These are phyloP conservation scores for Chrysemys picta DNA, from an alignment of 2,113 vertebrate genomes.

Conservation along the genomic window DNA sequence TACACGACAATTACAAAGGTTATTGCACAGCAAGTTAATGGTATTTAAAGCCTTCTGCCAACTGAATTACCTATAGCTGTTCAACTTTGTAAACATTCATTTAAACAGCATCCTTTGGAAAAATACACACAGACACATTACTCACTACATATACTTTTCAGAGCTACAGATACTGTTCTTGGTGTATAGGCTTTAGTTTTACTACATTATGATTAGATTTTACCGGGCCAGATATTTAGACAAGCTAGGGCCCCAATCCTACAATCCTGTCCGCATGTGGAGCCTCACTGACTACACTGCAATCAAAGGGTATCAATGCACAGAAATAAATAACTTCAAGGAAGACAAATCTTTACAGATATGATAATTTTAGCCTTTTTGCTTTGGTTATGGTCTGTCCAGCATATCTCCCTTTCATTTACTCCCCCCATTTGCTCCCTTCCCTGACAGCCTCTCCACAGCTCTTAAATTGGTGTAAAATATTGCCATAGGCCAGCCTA, in stretches of 20 bases:
- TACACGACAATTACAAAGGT: not conserved
- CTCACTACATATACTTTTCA: constrained; percentile 25
- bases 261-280: not conserved
- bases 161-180: constrained; percentile 42
- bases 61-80: not conserved
- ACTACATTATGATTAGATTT: not conserved
- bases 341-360: not conserved
- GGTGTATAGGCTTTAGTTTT: constrained; percentile 19
- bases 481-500: not conserved
- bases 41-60: constrained; percentile 38
- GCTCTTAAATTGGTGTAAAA: not conserved
- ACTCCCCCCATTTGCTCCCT: not conserved
- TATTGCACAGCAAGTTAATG: constrained; percentile 35
- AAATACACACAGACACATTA: not conserved
- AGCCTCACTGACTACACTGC: not conserved
- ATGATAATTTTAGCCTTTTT: too few relatives aligned
- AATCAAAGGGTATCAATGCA: not conserved
- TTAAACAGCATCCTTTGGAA: not conserved
- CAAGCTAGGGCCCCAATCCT: not conserved
- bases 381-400: not conserved
- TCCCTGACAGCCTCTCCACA: not conserved
- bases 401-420: not conserved
- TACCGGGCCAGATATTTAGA: not conserved
- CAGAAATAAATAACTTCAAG: not conserved
- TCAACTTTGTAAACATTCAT: constrained; percentile 29